Conservation (phyloP, 1,140 invertebrate genomes). For the Bombus affinis region DNA sequence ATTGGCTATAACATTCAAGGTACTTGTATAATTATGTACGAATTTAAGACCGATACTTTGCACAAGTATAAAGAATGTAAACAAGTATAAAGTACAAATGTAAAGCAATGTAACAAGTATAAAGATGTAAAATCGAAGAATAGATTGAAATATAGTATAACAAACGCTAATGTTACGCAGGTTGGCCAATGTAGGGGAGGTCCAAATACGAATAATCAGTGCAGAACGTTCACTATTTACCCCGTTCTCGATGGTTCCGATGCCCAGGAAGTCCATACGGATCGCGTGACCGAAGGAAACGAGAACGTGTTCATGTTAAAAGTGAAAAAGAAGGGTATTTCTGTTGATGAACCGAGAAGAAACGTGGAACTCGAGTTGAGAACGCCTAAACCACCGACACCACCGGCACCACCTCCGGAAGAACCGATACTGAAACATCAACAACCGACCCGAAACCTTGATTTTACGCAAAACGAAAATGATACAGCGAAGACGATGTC, state of each 20-base stretch:
- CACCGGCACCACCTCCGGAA: constrained; percentile 1
- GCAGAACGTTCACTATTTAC: constrained; percentile 73
- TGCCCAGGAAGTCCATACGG: constrained; percentile 73
- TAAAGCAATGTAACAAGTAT: no score
- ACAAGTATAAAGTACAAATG: no score
- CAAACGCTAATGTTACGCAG: constrained; percentile 11
- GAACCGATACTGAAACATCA: constrained; percentile 1
- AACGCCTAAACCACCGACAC: constrained; percentile 73
- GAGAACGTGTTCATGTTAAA: constrained; percentile 75
- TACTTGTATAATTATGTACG: no score
- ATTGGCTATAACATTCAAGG: background rate
- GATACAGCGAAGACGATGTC: background rate
- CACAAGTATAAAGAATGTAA: no score
- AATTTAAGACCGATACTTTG: no score
- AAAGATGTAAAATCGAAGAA: background rate
- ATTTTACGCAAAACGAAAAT: background rate
- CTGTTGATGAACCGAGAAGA: constrained; percentile 55
- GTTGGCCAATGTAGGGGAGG: constrained; percentile 51
- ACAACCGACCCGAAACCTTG: background rate
- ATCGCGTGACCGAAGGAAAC: constrained; percentile 71
- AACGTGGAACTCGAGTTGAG: constrained; percentile 78
- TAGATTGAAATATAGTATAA: background rate
- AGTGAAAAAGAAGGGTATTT: constrained; percentile 73
- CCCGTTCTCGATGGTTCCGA: constrained; percentile 58
- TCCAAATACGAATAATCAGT: constrained; percentile 58